Evolutionary conservation across 2,797 vertebrate genomes (phyloP).

Genomic region (Yasuhikotakia modesta): DNA sequence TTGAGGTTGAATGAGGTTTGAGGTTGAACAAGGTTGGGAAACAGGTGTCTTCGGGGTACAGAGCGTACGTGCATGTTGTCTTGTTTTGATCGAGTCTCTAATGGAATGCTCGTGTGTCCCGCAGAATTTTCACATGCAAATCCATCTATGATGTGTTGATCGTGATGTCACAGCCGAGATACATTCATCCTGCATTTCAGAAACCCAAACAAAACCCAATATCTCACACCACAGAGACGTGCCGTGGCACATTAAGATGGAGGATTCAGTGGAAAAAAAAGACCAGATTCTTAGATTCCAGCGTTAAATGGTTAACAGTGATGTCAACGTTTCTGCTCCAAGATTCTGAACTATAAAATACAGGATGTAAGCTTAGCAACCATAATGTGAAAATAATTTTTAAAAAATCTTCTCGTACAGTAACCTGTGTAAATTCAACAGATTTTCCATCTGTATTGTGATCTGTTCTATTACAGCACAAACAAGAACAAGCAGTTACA

Average conservation of each 20-base stretch:
- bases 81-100: conserved; percentile 25
- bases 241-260: conserved; percentile 24
- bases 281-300: neutral
- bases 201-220: neutral
- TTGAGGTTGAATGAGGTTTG: neutral
- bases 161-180: neutral
- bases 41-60: neutral
- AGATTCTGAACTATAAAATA: neutral
- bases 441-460: neutral
- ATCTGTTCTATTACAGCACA: neutral
- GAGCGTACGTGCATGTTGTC: neutral
- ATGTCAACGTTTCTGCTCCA: neutral
- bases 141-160: conserved; percentile 10
- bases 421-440: no score
- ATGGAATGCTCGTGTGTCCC: conserved; percentile 27
- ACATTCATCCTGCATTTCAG: conserved; percentile 7
- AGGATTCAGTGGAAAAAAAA: neutral
- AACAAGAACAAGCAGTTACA: conserved; percentile 20
- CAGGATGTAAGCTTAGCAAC: neutral
- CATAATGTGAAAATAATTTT: neutral
- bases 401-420: neutral
- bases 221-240: neutral
- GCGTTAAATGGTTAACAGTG: neutral
- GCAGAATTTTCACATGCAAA: conserved; percentile 38
- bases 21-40: neutral